Evolutionary conservation across 2,113 vertebrate genomes (phyloP).

Genomic region (Corythornis vintsioides): DNA sequence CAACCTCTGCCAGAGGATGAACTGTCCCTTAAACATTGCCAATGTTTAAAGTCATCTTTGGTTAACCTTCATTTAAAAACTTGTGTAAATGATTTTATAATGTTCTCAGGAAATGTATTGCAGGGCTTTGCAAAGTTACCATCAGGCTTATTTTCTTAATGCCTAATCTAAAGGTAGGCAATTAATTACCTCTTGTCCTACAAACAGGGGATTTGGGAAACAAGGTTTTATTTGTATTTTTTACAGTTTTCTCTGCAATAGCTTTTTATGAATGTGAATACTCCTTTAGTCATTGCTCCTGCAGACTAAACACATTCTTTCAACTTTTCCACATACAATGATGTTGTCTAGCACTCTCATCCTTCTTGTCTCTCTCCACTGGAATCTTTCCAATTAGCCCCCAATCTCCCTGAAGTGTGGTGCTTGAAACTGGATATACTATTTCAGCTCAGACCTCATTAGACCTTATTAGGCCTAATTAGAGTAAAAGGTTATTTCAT

Average conservation of each 20-base stretch:
- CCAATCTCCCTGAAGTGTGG: neutral
- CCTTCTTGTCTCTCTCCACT: constrained; percentile 42
- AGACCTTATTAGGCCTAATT: constrained; percentile 10
- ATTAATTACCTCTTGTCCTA: neutral
- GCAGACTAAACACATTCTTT: constrained; percentile 65
- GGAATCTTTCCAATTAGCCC: constrained; percentile 28
- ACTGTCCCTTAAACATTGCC: neutral
- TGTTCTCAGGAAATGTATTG: neutral
- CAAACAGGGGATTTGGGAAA: neutral
- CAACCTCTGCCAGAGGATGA: constrained; percentile 15
- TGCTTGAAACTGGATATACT: constrained; percentile 8
- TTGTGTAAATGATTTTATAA: neutral
- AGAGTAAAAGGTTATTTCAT: constrained; percentile 12
- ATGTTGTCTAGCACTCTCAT: constrained; percentile 23
- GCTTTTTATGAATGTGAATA: constrained; percentile 11
- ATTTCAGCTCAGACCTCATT: neutral
- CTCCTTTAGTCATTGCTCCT: neutral
- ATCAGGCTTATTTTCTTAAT: neutral
- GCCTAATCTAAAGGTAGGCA: neutral
- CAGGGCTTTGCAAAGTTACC: neutral
- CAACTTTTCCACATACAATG: constrained; percentile 8
- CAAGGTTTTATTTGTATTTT: neutral
- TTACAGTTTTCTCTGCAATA: neutral
- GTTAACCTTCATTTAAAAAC: constrained; percentile 4
- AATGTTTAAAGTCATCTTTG: neutral